phyloP scores from a whole-genome alignment of 2,888 invertebrate genomes.

The Scaptomyza polygonia region DNA sequence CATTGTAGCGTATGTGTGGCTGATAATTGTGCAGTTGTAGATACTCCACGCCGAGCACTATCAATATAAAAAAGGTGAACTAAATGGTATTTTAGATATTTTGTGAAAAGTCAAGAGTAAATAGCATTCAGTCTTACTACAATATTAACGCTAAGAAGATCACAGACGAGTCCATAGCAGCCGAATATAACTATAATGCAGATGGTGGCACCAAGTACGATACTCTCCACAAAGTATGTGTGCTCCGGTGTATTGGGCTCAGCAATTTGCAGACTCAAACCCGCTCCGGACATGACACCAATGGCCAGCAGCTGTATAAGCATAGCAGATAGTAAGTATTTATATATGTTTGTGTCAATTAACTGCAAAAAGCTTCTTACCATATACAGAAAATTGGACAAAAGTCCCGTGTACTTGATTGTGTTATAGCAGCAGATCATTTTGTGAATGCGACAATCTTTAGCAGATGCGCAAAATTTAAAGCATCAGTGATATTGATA shows the following conservation, averaged over 20 bases:
- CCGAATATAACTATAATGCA: conserved; percentile 79
- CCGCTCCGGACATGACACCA: conserved; percentile 67
- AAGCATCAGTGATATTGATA: conserved; percentile 53
- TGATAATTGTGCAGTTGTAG: conserved; percentile 76
- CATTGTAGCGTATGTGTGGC: conserved; percentile 54
- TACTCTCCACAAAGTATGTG: conserved; percentile 77
- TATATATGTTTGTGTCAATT: neutral
- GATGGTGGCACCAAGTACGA: conserved; percentile 73
- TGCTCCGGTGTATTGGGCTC: conserved; percentile 78
- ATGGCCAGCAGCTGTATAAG: conserved; percentile 69
- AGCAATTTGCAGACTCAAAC: conserved; percentile 68
- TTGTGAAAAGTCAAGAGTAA: neutral
- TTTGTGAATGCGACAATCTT: conserved; percentile 46
- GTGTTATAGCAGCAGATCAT: conserved; percentile 76
- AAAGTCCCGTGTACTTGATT: conserved; percentile 73
- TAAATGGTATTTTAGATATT: conserved; percentile 20
- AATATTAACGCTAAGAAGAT: conserved; percentile 73
- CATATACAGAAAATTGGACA: conserved; percentile 76
- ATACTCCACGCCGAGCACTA: conserved; percentile 73
- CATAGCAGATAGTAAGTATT: neutral
- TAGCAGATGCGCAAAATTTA: conserved; percentile 47
- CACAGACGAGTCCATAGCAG: conserved; percentile 75
- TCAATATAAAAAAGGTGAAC: conserved; percentile 75
- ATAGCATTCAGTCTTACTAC: conserved; percentile 57
- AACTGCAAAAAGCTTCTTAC: conserved; percentile 46